phyloP scores from a whole-genome alignment of 2,113 vertebrate species.

The Cebus imitator region DNA sequence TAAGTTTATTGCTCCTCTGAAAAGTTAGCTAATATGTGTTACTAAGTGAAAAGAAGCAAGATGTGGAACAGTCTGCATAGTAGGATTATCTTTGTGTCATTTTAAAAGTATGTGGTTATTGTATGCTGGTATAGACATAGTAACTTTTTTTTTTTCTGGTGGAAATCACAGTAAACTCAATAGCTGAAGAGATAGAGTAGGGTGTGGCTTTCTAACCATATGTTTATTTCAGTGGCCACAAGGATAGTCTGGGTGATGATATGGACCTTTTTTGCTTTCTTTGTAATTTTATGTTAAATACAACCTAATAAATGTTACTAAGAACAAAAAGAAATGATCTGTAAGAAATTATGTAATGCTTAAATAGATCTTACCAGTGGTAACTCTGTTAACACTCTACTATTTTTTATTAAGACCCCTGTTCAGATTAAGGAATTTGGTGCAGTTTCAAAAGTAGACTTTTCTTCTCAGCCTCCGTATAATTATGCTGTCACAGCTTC shows the following conservation, averaged over 20 bases:
- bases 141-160: no score
- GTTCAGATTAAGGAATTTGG: slow-evolving; percentile 98
- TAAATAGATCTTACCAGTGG: not conserved
- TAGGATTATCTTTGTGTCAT: not conserved
- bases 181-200: not conserved
- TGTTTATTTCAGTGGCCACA: not conserved
- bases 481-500: slow-evolving; percentile 97
- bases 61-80: not conserved
- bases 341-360: not conserved
- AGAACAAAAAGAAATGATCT: not conserved
- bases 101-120: not conserved
- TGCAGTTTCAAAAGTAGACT: slow-evolving; percentile 92
- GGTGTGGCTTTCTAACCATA: not conserved
- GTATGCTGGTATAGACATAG: not conserved
- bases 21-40: not conserved
- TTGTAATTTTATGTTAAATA: not conserved
- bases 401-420: slow-evolving; percentile 85
- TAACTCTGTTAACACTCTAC: slow-evolving; percentile 12
- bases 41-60: not conserved
- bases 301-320: not conserved
- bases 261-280: not conserved
- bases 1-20: not conserved
- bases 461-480: slow-evolving; percentile 90
- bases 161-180: not conserved
- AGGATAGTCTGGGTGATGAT: not conserved